Percentiles rank a stretch among this genome's conserved stretches.
These are phyloP conservation scores for Pollenia labialis DNA, from an alignment of 2,888 invertebrate genomes.

Conservation along the genomic window DNA sequence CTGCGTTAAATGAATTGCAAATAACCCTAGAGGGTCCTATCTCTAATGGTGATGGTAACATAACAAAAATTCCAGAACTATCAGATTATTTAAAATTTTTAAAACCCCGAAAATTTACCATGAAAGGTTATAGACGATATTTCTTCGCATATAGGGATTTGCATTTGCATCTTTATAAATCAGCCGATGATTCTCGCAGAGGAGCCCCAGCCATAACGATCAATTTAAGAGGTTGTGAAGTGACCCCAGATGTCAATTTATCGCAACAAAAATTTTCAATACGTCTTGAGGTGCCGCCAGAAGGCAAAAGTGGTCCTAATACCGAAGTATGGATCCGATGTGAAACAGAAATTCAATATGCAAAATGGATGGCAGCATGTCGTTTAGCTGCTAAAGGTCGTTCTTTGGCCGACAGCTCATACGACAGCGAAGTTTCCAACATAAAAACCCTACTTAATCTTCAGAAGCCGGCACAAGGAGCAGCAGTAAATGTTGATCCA, in stretches of 20 bases:
- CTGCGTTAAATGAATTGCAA: constrained; percentile 96
- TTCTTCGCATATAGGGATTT: constrained; percentile 98
- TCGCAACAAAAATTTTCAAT: constrained; percentile 96
- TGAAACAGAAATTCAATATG: constrained; percentile 97
- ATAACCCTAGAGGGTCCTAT: constrained; percentile 93
- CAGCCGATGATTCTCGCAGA: constrained; percentile 89
- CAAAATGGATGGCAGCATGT: constrained; percentile 99
- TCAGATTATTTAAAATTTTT: constrained; percentile 96
- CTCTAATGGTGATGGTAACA: constrained; percentile 89
- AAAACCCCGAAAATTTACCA: constrained; percentile 97
- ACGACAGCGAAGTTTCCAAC: constrained; percentile 94
- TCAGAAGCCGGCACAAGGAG: constrained; percentile 92
- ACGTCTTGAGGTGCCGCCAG: constrained; percentile 95
- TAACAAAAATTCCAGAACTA: constrained; percentile 97
- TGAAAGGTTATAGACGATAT: constrained; percentile 97
- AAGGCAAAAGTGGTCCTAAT: constrained; percentile 98
- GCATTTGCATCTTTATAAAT: constrained; percentile 93
- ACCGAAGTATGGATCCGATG: constrained; percentile 98
- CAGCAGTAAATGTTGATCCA: constrained; percentile 88
- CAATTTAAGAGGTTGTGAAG: constrained; percentile 96
- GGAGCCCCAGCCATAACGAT: constrained; percentile 89
- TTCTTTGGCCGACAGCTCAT: constrained; percentile 97
- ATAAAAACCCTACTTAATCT: constrained; percentile 95
- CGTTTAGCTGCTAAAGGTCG: constrained; percentile 97
- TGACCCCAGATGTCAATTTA: constrained; percentile 98